phyloP scores from a whole-genome alignment of 2,888 invertebrate species.

The Griposia aprilina region DNA sequence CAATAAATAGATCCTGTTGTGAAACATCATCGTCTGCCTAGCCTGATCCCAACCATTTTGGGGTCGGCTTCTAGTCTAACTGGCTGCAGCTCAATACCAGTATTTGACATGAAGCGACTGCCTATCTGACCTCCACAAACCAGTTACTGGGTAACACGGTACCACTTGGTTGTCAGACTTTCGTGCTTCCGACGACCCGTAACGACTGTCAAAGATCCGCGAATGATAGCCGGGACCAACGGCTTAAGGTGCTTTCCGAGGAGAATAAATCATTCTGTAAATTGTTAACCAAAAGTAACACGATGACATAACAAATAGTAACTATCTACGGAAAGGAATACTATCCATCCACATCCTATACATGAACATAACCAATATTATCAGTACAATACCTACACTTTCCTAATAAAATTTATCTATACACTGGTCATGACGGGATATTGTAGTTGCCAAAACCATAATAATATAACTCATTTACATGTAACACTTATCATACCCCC shows the following conservation, averaged over 20 bases:
- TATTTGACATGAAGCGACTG: neutral
- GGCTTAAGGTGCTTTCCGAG: neutral
- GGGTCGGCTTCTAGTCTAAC: neutral
- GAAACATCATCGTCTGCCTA: neutral
- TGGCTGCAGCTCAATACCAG: neutral
- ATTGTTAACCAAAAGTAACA: neutral
- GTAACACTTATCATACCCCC: slow-evolving; percentile 26
- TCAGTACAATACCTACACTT: slow-evolving; percentile 12
- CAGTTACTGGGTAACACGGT: neutral
- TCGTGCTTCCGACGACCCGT: neutral
- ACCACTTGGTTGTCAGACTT: neutral
- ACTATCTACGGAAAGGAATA: neutral
- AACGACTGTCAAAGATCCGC: neutral
- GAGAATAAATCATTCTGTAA: neutral
- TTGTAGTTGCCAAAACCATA: slow-evolving; percentile 47
- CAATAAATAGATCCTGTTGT: too few relatives aligned
- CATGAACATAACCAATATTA: neutral
- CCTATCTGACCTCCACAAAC: neutral
- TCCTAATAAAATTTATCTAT: slow-evolving; percentile 31
- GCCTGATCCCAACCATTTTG: neutral
- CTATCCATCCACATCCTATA: neutral
- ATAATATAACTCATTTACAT: slow-evolving; percentile 26
- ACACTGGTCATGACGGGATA: slow-evolving; percentile 10
- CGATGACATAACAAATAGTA: neutral
- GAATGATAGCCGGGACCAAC: neutral